These are phyloP conservation scores for Philonicus albiceps DNA, from an alignment of 2,888 invertebrate genomes.

Conservation along the genomic window DNA sequence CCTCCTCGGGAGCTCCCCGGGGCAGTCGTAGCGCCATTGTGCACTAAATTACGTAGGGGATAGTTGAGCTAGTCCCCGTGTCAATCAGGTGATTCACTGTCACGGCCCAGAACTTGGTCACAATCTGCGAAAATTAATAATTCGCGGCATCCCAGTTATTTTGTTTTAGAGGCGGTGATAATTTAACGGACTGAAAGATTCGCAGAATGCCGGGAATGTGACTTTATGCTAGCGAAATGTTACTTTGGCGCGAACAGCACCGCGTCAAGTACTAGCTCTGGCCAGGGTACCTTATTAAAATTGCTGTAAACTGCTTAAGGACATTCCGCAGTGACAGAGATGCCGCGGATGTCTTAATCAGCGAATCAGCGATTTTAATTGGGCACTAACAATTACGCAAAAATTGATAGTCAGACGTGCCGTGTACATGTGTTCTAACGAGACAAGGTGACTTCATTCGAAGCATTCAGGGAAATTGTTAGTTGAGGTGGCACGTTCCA, in stretches of 20 bases:
- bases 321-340: slow-evolving; percentile 38
- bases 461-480: neutral
- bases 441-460: neutral
- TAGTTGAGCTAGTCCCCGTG: neutral
- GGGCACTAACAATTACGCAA: slow-evolving; percentile 4
- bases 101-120: slow-evolving; percentile 30
- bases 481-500: neutral
- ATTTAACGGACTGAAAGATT: slow-evolving; percentile 48
- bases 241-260: neutral
- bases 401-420: neutral
- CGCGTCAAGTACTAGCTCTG: neutral
- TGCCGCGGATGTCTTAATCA: slow-evolving; percentile 39
- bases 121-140: slow-evolving; percentile 38
- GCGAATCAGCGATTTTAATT: slow-evolving; percentile 31
- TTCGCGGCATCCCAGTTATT: slow-evolving; percentile 26
- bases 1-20: neutral
- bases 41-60: neutral
- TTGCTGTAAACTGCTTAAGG: slow-evolving; percentile 30
- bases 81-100: slow-evolving; percentile 11
- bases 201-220: slow-evolving; percentile 43
- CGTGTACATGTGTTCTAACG: neutral
- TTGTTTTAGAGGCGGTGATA: slow-evolving; percentile 37
- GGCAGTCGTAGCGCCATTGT: neutral
- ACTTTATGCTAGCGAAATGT: slow-evolving; percentile 15
- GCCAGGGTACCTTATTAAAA: slow-evolving; percentile 39